These are phyloP conservation scores for Ceyx margarethae DNA, from an alignment of 2,113 vertebrate genomes.

Conservation along the genomic window DNA sequence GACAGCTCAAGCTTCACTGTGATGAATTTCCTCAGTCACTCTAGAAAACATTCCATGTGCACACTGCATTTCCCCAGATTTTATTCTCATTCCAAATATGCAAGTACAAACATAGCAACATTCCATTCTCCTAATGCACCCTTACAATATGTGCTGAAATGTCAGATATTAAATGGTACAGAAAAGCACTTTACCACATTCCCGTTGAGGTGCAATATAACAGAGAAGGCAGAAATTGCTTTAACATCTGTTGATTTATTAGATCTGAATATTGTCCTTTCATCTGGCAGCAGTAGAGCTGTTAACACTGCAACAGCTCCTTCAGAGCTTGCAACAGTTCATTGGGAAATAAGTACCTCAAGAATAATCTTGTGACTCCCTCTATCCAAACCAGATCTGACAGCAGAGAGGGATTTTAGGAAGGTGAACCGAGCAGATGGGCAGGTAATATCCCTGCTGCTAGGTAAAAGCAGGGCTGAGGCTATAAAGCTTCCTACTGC, in stretches of 20 bases:
- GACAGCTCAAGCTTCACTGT: neutral
- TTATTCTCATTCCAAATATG: conserved; percentile 43
- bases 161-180: neutral
- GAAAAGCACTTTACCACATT: conserved; percentile 7
- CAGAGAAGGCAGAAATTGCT: conserved; percentile 3
- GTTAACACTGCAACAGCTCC: neutral
- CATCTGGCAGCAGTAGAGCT: neutral
- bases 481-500: conserved; percentile 19
- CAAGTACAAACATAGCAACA: conserved; percentile 43
- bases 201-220: neutral
- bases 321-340: neutral
- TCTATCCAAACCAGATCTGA: neutral
- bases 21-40: neutral
- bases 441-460: conserved; percentile 37
- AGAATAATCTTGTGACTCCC: fast-evolving
- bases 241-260: conserved; percentile 1
- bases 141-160: conserved; percentile 39
- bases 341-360: neutral
- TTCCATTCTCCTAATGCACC: conserved; percentile 9
- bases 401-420: neutral
- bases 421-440: neutral
- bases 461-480: conserved; percentile 35
- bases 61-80: conserved; percentile 6
- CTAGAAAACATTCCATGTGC: neutral
- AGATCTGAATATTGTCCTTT: neutral